Evolutionary conservation across 2,797 vertebrate genomes (phyloP), one percentile per base, ranked within the genome.

Genomic region (Gymnocypris eckloni): DNA sequence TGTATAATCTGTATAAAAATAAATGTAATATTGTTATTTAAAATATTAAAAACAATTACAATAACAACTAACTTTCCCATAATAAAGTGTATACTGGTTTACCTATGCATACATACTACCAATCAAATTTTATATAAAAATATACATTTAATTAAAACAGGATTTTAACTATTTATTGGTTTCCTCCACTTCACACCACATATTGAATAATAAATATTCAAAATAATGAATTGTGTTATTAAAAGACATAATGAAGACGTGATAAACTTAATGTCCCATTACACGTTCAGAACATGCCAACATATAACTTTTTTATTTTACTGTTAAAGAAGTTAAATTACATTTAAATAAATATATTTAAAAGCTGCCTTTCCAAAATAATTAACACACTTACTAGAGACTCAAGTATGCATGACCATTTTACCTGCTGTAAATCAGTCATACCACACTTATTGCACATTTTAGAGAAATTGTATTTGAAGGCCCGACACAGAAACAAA

Each of bases 401-500:
- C 20, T 72, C 16, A 41, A 54, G 66, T 70, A n/a, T 50, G 39
- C 15, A 4, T 69, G 48, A 69, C 16, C 25, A 61, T 79, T 78
- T 70, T 45, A 56, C 66, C 75, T 45, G 48, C 37, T 48, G 39
- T 83, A 64, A 64, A 64, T 72, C 33, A 56, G 50, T 43, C 37
- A 71, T 59, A 88, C 33, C 43, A 56, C 78, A 80, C 28, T 75
- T 81, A 48, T 67, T 61, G 7, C 54, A 75, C 22, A 54, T 50
- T 54, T 86, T 33, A 77, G 9, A 83, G 66, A 80, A 84, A 69
- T 39, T 18, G 22, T 4, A 25, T 48, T 54, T 1, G 3, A 25
- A 80, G 52, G 28, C 50, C 73, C 64, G 75, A 72, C 79, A 75
- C 83, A 85, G 67, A 89, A 84, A 88, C 28, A 73, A 87, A 78